A percentile compares a stretch with the other conserved stretches of the same genome.
Conservation (phyloP, 2,888 invertebrate species). For the Papilio elwesi region DNA sequence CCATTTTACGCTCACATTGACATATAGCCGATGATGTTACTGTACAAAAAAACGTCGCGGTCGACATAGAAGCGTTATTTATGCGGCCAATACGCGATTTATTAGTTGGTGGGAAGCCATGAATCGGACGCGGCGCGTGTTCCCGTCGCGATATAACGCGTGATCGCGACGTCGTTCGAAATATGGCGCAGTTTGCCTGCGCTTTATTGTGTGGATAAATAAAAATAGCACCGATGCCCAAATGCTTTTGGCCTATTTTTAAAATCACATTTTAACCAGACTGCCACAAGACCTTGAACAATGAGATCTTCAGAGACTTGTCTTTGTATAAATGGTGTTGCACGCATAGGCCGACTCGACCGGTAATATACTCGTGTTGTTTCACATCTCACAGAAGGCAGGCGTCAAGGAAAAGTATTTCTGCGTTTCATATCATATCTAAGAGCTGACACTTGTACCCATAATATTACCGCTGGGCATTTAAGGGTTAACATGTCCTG, state of each 20-base stretch:
- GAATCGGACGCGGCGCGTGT: conserved; percentile 51
- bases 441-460: background rate
- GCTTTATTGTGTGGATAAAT: conserved; percentile 41
- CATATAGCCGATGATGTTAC: conserved; percentile 38
- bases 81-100: conserved; percentile 56
- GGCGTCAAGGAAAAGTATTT: too few relatives aligned
- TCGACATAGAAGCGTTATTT: conserved; percentile 52
- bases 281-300: conserved; percentile 30
- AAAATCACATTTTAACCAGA: conserved; percentile 15
- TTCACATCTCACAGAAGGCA: too few relatives aligned
- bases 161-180: conserved; percentile 49
- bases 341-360: too few relatives aligned
- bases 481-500: background rate
- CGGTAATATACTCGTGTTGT: too few relatives aligned
- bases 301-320: too few relatives aligned
- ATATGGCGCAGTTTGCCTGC: conserved; percentile 47
- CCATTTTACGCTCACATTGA: conserved; percentile 32
- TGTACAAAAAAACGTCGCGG: conserved; percentile 29
- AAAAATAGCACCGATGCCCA: conserved; percentile 29
- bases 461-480: background rate
- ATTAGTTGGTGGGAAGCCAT: conserved; percentile 56
- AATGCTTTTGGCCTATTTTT: conserved; percentile 16
- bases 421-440: background rate
- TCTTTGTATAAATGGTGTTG: too few relatives aligned
- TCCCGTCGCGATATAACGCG: conserved; percentile 50